Evolutionary conservation across 2,113 vertebrate species (phyloP).

Genomic region (Scatophagus argus): DNA sequence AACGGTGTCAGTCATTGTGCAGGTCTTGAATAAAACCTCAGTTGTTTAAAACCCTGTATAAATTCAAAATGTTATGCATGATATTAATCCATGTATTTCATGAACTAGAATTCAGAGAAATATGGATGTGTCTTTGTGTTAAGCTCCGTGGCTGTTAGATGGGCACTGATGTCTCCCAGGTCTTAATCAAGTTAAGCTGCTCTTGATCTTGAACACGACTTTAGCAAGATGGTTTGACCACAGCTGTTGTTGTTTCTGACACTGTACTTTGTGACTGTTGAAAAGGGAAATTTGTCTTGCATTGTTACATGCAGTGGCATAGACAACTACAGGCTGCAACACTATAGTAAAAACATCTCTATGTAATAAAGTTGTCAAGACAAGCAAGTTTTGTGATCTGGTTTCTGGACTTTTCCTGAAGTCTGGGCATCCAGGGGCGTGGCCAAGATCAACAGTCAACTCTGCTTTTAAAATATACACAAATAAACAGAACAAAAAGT

Average conservation of each 20-base stretch:
- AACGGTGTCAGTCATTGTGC: not conserved
- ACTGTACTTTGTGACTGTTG: not conserved
- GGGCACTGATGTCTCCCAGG: not conserved
- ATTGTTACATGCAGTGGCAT: not conserved
- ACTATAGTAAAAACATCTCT: not conserved
- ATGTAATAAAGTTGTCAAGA: not conserved
- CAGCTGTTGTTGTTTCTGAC: not conserved
- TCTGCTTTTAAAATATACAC: not conserved
- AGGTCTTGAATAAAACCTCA: not conserved
- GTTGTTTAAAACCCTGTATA: not conserved
- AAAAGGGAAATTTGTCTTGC: not conserved
- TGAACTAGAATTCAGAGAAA: not conserved
- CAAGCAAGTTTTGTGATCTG: not conserved
- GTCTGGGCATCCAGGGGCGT: not conserved
- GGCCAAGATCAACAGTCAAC: not conserved
- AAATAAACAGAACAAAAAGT: not conserved
- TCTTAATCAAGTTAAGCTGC: not conserved
- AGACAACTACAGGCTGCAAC: not conserved
- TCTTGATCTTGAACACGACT: not conserved
- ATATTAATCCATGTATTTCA: not conserved
- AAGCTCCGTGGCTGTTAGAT: not conserved
- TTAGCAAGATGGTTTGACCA: not conserved
- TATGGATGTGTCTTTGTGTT: not conserved
- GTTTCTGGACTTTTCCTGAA: not conserved
- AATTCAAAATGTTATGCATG: not conserved